These are phyloP conservation scores for Marcusenius ussheri DNA, from an alignment of 2,113 vertebrate genomes.

Conservation along the genomic window DNA sequence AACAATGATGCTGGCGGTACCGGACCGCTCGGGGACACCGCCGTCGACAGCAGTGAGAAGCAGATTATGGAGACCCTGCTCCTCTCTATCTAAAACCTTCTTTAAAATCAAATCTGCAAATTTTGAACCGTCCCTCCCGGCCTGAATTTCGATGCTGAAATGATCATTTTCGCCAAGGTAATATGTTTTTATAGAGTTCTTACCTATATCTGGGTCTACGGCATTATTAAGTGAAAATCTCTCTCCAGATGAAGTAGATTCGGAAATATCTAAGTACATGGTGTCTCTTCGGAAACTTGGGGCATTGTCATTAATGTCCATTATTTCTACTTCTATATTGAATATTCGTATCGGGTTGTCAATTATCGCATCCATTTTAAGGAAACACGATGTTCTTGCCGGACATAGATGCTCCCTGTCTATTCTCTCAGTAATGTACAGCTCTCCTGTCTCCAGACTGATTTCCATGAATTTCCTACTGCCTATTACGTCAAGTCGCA, in stretches of 20 bases:
- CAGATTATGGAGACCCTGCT: slow-evolving; percentile 29
- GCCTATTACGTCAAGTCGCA: not conserved
- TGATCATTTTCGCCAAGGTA: not conserved
- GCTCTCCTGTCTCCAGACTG: not conserved
- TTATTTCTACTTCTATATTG: not conserved
- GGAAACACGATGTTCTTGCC: not conserved
- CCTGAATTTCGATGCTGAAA: not conserved
- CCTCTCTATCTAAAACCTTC: slow-evolving; percentile 27
- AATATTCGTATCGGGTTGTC: not conserved
- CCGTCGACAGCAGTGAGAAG: slow-evolving; percentile 38
- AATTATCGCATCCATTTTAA: not conserved
- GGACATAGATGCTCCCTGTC: not conserved
- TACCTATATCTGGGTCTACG: not conserved
- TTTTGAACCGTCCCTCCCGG: not conserved
- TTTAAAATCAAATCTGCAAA: not conserved
- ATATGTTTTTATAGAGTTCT: not conserved
- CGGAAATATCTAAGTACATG: not conserved
- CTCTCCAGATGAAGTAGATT: not conserved
- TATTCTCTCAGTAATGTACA: not conserved
- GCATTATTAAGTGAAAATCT: not conserved
- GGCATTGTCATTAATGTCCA: not conserved
- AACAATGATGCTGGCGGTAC: not conserved
- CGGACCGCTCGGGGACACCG: slow-evolving; percentile 32
- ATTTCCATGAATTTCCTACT: slow-evolving; percentile 1
- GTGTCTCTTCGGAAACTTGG: not conserved